Base-by-base conservation (phyloP, 2,113 vertebrate species). In the Origma solitaria region DNA sequence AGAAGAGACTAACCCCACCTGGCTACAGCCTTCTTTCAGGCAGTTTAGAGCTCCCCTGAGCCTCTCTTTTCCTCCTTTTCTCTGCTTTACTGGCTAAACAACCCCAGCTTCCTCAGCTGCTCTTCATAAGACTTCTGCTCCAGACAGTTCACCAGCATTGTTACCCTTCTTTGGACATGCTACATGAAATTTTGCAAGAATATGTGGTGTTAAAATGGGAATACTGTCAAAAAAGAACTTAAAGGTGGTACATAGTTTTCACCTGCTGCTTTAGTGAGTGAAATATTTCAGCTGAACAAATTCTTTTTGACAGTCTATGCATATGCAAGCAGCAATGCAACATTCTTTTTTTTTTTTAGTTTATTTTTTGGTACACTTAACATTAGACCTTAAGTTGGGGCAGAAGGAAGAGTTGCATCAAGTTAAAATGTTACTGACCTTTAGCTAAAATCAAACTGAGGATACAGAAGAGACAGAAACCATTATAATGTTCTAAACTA, bases 1-100 rank as follows among this genome's bases (percentile, higher is more conserved):
- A 75, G 33, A n/a, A n/a, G 20, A 66, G 28, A 40, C 14, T 3
- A 19, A 12, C 2, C 5, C 24, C 16, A 5, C 10, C 4, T 0
- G 0, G 33, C 15, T 88, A 16, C 23, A 53, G 21, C 17, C 6
- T 42, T 6, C 11, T 51, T 44, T 58, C 62, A 60, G 45, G 9
- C 6, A 35, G 13, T 3, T 35, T 35, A 15, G 30, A 42, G 72
- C 9, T 20, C 18, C 11, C 27, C 17, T 51, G 45, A 44, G 15
- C 72, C 45, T 61, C 15, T 19, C 38, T 69, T 61, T 23, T 54
- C 61, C 28, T n/a, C n/a, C n/a, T n/a, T n/a, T n/a, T n/a, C n/a
- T n/a, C n/a, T n/a, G n/a, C n/a, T n/a, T n/a, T n/a, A n/a, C 38
- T 8, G 27, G 12, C 22, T 61, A 22, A 78, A 13, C 28, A 20